Evolutionary conservation across 2,888 invertebrate genomes (phyloP).

Genomic region (Aelia acuminata): DNA sequence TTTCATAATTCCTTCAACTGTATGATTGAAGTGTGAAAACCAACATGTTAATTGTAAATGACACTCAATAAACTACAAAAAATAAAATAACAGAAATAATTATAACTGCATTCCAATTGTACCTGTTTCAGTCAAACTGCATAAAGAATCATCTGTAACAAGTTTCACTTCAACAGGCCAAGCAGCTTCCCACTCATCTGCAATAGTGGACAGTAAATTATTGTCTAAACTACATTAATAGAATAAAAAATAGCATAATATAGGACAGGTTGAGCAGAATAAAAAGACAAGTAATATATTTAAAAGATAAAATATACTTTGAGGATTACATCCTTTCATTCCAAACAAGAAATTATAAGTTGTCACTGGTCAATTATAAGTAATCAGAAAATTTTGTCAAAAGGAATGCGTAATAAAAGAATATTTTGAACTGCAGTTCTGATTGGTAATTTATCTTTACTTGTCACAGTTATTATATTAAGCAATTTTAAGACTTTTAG

Average conservation of each 20-base stretch:
- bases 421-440: too few relatives aligned
- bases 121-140: conserved; percentile 18
- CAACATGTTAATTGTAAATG: too few relatives aligned
- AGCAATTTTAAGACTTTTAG: background rate
- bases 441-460: background rate
- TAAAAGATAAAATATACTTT: background rate
- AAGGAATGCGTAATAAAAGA: background rate
- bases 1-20: too few relatives aligned
- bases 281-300: background rate
- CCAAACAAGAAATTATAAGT: background rate
- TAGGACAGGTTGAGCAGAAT: background rate
- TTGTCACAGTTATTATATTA: background rate
- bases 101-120: background rate
- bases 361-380: background rate
- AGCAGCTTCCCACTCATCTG: conserved; percentile 48
- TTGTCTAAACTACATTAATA: background rate
- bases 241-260: background rate
- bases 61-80: too few relatives aligned
- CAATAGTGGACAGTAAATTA: background rate
- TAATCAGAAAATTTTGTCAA: background rate
- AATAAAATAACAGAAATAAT: background rate
- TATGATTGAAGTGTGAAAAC: too few relatives aligned
- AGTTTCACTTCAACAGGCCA: conserved; percentile 55
- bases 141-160: conserved; percentile 38
- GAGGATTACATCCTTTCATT: background rate